Base-by-base conservation (phyloP, 2,113 vertebrate genomes). In the Buteo buteo region DNA sequence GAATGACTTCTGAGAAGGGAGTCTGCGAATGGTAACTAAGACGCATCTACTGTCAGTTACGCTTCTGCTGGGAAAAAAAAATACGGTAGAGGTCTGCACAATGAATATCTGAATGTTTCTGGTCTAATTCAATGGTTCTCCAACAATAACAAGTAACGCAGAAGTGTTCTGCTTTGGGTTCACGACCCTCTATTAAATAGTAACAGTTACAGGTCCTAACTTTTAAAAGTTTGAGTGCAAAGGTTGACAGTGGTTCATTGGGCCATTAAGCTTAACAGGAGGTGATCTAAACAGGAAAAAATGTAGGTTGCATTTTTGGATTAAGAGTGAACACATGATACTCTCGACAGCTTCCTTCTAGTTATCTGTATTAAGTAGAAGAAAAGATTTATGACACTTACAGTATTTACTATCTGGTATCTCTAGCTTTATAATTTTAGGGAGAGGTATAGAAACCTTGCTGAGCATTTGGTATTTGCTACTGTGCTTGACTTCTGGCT, bases 211-310 rank as follows among this genome's bases (percentile, higher is more conserved):
- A 29, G 52, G 20, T 28, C 8, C 25, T 58, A 8, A 34, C 21
- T 72, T 78, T 70, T 24, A 21, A 34, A 70, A 54, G 62, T 38
- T 62, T 36, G 67, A 38, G 64, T 71, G 72, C 59, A 70, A 82
- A 81, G 47, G 36, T 94, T 88, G 82, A 40, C 9, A 3, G 26
- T 83, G 79, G 28, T 83, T 94, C 81, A 20, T 11, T 65, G 73
- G 84, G 52, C 61, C 84, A 65, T 93, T 74, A 91, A 67, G 52
- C n/a, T 50, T 67, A 32, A 76, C 40, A n/a, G 66, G 54, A 87
- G 85, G 70, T 96, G 96, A 95, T 82, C 57, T 95, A 88, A 96
- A 79, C 66, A 67, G 64, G 31, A 74, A 93, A 85, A 86, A 94
- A 93, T 77, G 92, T 42, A 57, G 66, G 54, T 85, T 94, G 73